A percentile compares a stretch with the other conserved stretches of the same genome.
phyloP scores from a whole-genome alignment of 2,888 invertebrate genomes.

The Chelonus formosanus region DNA sequence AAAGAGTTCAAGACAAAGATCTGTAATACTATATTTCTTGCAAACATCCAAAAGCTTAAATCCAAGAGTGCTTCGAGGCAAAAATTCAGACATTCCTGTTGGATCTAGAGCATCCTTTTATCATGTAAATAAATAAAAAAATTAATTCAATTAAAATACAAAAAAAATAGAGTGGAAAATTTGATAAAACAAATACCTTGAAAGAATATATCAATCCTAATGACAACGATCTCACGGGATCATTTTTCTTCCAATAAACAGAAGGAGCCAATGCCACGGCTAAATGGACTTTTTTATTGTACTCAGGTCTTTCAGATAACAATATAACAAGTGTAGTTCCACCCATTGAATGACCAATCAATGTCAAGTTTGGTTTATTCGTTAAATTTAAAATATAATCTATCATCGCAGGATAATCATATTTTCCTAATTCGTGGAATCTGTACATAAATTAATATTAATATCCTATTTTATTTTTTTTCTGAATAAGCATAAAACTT shows the following conservation, averaged over 20 bases:
- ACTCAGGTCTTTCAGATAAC: constrained; percentile 73
- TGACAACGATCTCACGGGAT: constrained; percentile 3
- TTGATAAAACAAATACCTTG: not conserved
- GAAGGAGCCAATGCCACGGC: constrained; percentile 64
- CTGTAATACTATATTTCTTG: constrained; percentile 1
- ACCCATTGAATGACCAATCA: constrained; percentile 91
- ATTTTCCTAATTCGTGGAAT: constrained; percentile 85
- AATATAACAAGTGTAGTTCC: constrained; percentile 77
- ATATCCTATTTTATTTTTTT: not conserved
- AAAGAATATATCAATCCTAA: not conserved
- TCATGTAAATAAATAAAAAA: too few species aligned
- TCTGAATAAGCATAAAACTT: not conserved
- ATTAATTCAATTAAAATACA: not conserved
- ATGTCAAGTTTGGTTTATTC: constrained; percentile 69
- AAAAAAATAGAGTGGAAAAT: not conserved
- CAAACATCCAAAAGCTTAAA: not conserved
- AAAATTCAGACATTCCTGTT: constrained; percentile 3
- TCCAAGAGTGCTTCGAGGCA: constrained; percentile 3
- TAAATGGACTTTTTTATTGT: constrained; percentile 72
- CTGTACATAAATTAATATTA: constrained; percentile 61
- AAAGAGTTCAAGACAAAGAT: not conserved
- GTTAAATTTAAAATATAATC: constrained; percentile 73
- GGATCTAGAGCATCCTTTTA: constrained; percentile 7
- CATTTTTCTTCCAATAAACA: constrained; percentile 33
- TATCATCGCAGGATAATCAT: constrained; percentile 85